These are phyloP conservation scores for Apeltes quadracus DNA, from an alignment of 2,113 vertebrate genomes.

Conservation along the genomic window DNA sequence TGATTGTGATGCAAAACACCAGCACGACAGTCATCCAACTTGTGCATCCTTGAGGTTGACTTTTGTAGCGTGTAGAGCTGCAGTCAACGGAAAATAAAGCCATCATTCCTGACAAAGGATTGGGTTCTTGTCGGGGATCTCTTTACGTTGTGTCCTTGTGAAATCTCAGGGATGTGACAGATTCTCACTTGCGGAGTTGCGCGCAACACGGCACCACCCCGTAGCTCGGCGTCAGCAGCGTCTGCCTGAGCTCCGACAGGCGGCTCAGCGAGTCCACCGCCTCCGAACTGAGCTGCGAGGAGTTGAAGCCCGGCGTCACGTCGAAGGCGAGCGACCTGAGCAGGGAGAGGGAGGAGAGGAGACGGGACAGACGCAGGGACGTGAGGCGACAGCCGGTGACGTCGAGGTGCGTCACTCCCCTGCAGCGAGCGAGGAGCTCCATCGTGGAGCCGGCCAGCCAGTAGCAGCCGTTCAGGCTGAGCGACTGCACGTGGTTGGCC, in stretches of 20 bases:
- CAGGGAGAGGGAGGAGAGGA: constrained; percentile 85
- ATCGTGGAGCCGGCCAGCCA: constrained; percentile 88
- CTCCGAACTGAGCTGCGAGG: constrained; percentile 87
- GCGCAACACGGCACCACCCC: constrained; percentile 95
- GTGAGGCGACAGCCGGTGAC: constrained; percentile 90
- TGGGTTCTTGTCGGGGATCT: background rate
- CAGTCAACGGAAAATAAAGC: no score
- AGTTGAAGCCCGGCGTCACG: constrained; percentile 86
- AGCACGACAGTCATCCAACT: no score
- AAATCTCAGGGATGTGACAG: background rate
- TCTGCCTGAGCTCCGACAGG: constrained; percentile 91
- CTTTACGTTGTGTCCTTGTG: background rate
- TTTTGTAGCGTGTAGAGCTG: no score
- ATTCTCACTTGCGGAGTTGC: constrained; percentile 86
- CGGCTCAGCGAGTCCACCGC: constrained; percentile 89
- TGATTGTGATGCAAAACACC: no score
- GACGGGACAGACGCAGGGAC: constrained; percentile 88
- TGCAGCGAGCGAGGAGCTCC: constrained; percentile 87
- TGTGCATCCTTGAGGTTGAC: no score
- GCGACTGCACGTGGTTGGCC: constrained; percentile 85
- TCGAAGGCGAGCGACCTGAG: constrained; percentile 91
- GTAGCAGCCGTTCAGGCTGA: constrained; percentile 93
- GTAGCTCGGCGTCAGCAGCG: constrained; percentile 89
- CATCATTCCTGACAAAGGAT: no score
- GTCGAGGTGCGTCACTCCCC: constrained; percentile 87